Evolutionary conservation across 2,797 vertebrate genomes (phyloP), one percentile per base, ranked within the genome.

Genomic region (Anguilla pacifica): DNA sequence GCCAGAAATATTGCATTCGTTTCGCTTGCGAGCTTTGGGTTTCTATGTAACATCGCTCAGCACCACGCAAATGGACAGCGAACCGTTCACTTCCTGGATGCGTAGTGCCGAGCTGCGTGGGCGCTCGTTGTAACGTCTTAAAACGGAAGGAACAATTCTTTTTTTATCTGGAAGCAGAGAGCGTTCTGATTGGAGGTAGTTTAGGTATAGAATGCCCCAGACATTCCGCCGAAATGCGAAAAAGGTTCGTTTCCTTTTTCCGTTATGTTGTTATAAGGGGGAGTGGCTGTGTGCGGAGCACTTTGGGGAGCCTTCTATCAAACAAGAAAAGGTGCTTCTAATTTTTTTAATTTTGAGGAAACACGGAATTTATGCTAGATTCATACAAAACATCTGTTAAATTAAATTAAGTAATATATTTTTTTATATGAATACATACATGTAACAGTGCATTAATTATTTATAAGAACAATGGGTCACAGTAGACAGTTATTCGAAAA

Each of bases 31-130:
- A 82, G 43, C 19, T n/a, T 39, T 82, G 43, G 19, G 22, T 82
- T 49, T 25, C 15, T 81, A 22, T 22, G 5, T 7, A 31, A n/a
- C 46, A 13, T 25, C 9, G 43, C 46, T 82, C 79, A 82, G 79
- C 79, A 82, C 79, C 79, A 49, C 79, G 79, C 79, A 49, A 2
- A 82, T 82, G 79, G 79, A 82, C 46, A 82, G 79, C 79, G 79
- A 82, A 82, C 17, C 79, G 19, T 82, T 82, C 79, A 51, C 79
- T 51, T 51, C 79, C 19, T 39, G 4, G 39, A 39, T 39, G 74
- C 5, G 13, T 81, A 22, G 17, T 25, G 77, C 10, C 19, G 77
- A n/a, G 43, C 19, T 25, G 43, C 6, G 22, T 25, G 43, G 6
- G 43, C 19, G 25, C 79, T 51, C 46, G 2, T 46, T n/a, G 43